phyloP scores from a whole-genome alignment of 2,797 vertebrate genomes.

The Brotogeris chrysoptera region DNA sequence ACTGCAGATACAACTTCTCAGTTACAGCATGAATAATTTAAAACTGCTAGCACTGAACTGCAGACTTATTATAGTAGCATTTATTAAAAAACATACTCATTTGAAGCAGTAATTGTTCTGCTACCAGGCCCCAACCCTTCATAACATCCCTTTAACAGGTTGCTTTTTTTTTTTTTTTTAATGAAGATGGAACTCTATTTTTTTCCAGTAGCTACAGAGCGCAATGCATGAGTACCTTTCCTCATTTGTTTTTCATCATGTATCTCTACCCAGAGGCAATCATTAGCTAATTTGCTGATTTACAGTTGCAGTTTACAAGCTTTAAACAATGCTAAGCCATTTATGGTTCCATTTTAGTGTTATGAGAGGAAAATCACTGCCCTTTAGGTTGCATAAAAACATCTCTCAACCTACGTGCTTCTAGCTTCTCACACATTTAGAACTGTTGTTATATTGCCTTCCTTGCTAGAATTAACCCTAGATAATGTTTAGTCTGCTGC shows the following conservation, averaged over 20 bases:
- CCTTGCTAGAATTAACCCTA: constrained; percentile 18
- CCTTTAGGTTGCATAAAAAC: constrained; percentile 5
- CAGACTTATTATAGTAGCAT: not conserved
- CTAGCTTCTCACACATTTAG: constrained; percentile 5
- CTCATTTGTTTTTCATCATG: constrained; percentile 72
- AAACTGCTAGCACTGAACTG: not conserved
- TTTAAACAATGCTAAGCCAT: constrained; percentile 66
- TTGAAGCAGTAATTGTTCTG: constrained; percentile 61
- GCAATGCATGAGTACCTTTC: constrained; percentile 61
- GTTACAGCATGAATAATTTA: constrained; percentile 23
- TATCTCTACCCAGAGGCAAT: constrained; percentile 67
- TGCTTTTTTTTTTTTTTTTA: not conserved
- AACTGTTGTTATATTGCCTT: constrained; percentile 28
- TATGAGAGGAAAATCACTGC: constrained; percentile 32
- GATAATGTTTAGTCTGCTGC: not conserved
- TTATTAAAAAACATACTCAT: constrained; percentile 62
- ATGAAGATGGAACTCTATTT: constrained; percentile 70
- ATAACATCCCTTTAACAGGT: constrained; percentile 39
- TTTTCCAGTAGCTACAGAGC: constrained; percentile 62
- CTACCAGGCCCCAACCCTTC: constrained; percentile 42
- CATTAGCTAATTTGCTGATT: constrained; percentile 75
- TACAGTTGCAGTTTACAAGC: constrained; percentile 63
- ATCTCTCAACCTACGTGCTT: not conserved
- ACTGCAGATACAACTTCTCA: not conserved
- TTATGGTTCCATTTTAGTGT: not conserved